Conservation (phyloP, 1,140 invertebrate species). For the Zophobas atratus region DNA sequence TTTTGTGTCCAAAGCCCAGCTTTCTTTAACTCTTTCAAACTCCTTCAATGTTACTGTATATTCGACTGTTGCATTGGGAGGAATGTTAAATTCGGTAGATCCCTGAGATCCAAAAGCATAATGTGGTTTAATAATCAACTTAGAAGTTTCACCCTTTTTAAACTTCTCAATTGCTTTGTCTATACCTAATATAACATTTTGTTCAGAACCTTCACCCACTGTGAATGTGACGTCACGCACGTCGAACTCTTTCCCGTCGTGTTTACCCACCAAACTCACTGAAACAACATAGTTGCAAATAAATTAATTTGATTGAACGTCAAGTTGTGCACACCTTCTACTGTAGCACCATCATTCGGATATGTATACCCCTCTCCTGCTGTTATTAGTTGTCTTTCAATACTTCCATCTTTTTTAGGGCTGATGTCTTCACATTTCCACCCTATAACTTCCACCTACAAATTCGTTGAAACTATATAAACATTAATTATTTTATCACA, state of each 20-base stretch:
- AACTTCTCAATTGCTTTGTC: slow-evolving; percentile 91
- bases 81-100: slow-evolving; percentile 81
- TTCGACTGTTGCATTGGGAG: slow-evolving; percentile 83
- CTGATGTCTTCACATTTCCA: slow-evolving; percentile 93
- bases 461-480: neutral
- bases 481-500: neutral
- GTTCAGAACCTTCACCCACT: slow-evolving; percentile 88
- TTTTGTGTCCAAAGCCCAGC: slow-evolving; percentile 84
- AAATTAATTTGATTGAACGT: slow-evolving; percentile 2
- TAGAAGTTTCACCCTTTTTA: slow-evolving; percentile 85
- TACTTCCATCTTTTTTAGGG: slow-evolving; percentile 85
- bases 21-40: slow-evolving; percentile 87
- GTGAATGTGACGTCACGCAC: slow-evolving; percentile 86
- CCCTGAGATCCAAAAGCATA: slow-evolving; percentile 88
- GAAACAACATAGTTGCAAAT: slow-evolving; percentile 11
- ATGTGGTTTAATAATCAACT: slow-evolving; percentile 82
- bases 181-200: slow-evolving; percentile 84
- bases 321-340: slow-evolving; percentile 75
- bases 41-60: slow-evolving; percentile 87
- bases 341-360: slow-evolving; percentile 86
- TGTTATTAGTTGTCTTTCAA: slow-evolving; percentile 81
- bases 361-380: slow-evolving; percentile 78
- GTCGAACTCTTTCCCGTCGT: slow-evolving; percentile 79
- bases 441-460: slow-evolving; percentile 86
- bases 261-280: slow-evolving; percentile 76